Percentiles rank a stretch among this genome's conserved stretches.
phyloP scores from a whole-genome alignment of 2,797 vertebrate genomes.

The Pseudotriccus pelzelni region DNA sequence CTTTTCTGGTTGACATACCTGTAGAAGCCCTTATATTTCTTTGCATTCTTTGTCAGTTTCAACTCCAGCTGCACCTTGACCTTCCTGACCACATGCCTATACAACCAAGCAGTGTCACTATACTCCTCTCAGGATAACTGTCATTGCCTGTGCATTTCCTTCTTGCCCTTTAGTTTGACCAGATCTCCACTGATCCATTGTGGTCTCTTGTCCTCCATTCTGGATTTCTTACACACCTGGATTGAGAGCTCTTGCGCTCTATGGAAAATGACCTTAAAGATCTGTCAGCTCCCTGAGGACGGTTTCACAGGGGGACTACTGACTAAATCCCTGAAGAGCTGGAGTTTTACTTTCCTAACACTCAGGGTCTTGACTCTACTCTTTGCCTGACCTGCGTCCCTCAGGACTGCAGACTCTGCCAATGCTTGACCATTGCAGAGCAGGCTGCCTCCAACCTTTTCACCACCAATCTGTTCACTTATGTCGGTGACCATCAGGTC shows the following conservation, averaged over 20 bases:
- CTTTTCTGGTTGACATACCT: background rate
- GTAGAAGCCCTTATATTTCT: background rate
- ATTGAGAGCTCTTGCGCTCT: background rate
- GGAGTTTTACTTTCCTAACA: background rate
- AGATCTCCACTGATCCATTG: background rate
- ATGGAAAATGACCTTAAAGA: background rate
- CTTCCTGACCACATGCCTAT: background rate
- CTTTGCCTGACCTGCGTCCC: background rate
- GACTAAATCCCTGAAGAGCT: background rate
- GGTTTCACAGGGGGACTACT: background rate
- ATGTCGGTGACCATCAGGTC: background rate
- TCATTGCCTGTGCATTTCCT: background rate
- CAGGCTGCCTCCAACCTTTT: background rate
- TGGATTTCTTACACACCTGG: background rate
- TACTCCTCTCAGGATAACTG: background rate
- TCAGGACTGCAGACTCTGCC: background rate
- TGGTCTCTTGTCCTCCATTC: background rate
- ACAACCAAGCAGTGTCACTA: accelerated
- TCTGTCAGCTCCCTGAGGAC: background rate
- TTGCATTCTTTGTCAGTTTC: background rate
- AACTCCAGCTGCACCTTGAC: background rate
- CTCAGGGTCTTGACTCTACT: background rate
- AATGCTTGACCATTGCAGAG: background rate
- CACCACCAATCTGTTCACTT: background rate
- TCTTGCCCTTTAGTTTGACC: background rate